Conservation (phyloP, 2,888 invertebrate species). For the Sialis lutaria region DNA sequence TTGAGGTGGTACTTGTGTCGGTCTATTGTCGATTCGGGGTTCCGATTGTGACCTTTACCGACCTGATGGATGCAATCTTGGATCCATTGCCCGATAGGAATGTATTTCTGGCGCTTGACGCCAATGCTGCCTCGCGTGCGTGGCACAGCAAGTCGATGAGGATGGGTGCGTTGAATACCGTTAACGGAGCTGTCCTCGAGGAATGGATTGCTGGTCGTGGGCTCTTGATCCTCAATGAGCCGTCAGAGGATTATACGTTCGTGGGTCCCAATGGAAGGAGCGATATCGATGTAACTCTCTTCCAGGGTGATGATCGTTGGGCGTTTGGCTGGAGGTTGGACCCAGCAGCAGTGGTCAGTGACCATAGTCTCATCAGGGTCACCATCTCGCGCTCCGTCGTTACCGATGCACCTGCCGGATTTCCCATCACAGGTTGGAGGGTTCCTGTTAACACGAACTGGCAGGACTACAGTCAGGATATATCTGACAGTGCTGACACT, state of each 20-base stretch:
- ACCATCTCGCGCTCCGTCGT: too few species aligned
- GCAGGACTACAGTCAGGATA: not conserved
- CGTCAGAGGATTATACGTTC: not conserved
- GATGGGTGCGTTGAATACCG: too few species aligned
- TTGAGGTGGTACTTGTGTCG: not conserved
- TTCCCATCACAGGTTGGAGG: not conserved
- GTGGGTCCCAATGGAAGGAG: not conserved
- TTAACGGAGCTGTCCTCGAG: not conserved
- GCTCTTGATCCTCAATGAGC: not conserved
- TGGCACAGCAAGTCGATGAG: too few species aligned
- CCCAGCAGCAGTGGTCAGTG: not conserved
- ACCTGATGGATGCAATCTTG: not conserved
- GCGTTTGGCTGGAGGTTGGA: not conserved
- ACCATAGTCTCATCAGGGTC: too few species aligned
- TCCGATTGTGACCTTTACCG: not conserved
- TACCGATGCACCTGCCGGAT: too few species aligned
- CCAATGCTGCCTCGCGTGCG: not conserved
- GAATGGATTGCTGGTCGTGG: not conserved
- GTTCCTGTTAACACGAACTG: not conserved
- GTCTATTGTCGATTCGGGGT: not conserved
- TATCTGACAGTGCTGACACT: not conserved
- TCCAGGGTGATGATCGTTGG: not conserved
- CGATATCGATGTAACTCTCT: not conserved
- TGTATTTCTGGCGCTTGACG: not conserved
- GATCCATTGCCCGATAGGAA: not conserved